Evolutionary conservation across 2,797 vertebrate species (phyloP).

Genomic region (Schizopygopsis malacanthus): DNA sequence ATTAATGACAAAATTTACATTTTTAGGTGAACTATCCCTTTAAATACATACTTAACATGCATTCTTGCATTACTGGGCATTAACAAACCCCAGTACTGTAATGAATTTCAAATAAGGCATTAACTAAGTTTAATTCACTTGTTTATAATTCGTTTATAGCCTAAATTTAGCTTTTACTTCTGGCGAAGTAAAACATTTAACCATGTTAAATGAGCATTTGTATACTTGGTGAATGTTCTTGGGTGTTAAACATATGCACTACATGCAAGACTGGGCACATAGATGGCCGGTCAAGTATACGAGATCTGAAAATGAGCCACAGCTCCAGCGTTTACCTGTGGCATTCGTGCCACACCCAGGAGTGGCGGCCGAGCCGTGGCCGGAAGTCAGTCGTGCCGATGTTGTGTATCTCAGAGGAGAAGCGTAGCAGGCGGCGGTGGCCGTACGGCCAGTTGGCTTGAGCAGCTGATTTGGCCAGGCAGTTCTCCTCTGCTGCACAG

Average conservation of each 20-base stretch:
- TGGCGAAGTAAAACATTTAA: background rate
- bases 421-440: slow-evolving; percentile 92
- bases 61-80: background rate
- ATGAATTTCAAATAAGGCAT: background rate
- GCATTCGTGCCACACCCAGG: slow-evolving; percentile 99
- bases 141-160: background rate
- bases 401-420: slow-evolving; percentile 98
- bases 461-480: slow-evolving; percentile 88
- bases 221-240: background rate
- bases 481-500: slow-evolving; percentile 95
- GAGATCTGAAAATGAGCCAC: background rate
- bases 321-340: slow-evolving; percentile 82
- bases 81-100: background rate
- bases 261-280: background rate
- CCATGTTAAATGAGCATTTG: background rate
- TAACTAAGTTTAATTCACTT: background rate
- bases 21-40: background rate
- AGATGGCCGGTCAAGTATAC: background rate
- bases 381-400: slow-evolving; percentile 93
- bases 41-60: background rate
- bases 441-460: slow-evolving; percentile 96
- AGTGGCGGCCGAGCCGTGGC: slow-evolving; percentile 94
- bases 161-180: background rate
- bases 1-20: background rate
- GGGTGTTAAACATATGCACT: background rate